These are phyloP conservation scores for Andrena fulva DNA, from an alignment of 2,888 invertebrate genomes.

Conservation along the genomic window DNA sequence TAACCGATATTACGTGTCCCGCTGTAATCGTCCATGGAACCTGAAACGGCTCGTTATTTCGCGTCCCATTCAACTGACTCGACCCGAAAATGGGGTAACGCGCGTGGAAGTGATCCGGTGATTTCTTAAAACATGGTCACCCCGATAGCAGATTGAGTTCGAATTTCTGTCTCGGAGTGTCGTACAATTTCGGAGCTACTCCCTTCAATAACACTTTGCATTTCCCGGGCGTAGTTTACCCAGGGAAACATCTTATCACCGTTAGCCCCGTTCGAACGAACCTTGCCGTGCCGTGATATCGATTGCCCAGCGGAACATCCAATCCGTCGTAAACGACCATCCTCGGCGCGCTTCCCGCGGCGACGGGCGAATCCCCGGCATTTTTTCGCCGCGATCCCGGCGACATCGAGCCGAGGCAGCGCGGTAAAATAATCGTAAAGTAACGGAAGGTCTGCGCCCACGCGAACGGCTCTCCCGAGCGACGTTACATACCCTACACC, in stretches of 20 bases:
- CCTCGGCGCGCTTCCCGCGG: conserved; percentile 27
- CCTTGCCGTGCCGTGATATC: background rate
- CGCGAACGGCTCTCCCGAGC: conserved; percentile 65
- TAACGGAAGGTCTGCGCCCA: conserved; percentile 75
- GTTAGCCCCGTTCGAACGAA: conserved; percentile 31
- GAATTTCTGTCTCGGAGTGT: no score
- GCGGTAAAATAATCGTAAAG: conserved; percentile 76
- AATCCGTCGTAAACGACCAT: conserved; percentile 57
- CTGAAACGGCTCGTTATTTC: conserved; percentile 5
- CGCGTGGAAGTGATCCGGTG: no score
- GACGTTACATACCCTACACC: conserved; percentile 71
- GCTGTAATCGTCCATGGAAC: background rate
- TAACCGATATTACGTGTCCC: conserved; percentile 54
- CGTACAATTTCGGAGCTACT: no score
- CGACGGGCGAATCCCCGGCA: conserved; percentile 3
- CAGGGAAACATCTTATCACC: background rate
- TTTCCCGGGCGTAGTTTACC: background rate
- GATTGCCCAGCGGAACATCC: conserved; percentile 37
- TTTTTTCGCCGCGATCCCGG: conserved; percentile 44
- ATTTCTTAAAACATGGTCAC: no score
- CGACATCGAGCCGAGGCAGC: conserved; percentile 53
- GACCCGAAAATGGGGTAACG: no score
- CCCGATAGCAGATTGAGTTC: no score
- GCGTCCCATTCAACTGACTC: background rate
- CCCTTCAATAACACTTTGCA: background rate